phyloP scores from a whole-genome alignment of 2,888 invertebrate species.

The Thecocarcelia acutangulata region DNA sequence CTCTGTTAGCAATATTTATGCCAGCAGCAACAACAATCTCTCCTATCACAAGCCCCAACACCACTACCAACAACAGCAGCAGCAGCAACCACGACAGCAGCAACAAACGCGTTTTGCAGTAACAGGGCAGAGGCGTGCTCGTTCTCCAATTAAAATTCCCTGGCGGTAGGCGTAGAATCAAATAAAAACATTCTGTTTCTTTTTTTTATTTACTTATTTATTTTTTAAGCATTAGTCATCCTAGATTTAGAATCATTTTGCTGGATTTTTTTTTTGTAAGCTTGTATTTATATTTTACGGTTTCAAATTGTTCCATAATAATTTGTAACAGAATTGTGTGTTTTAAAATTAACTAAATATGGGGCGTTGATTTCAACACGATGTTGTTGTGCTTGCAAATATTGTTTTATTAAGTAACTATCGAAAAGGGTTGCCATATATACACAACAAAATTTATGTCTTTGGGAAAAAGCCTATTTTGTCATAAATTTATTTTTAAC shows the following conservation, averaged over 20 bases:
- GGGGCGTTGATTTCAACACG: conserved; percentile 22
- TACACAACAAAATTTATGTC: too few relatives aligned
- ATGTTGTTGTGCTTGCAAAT: not conserved
- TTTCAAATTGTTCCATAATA: too few relatives aligned
- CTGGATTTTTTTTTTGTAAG: too few relatives aligned
- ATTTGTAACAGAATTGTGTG: not conserved
- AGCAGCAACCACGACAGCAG: conserved; percentile 45
- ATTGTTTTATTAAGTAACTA: too few relatives aligned
- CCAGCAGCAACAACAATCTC: conserved; percentile 29
- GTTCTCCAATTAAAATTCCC: conserved; percentile 80
- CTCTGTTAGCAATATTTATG: conserved; percentile 52
- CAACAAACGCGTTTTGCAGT: conserved; percentile 59
- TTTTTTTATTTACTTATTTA: not conserved
- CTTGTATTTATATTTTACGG: too few relatives aligned
- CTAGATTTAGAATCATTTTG: too few relatives aligned
- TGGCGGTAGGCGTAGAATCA: conserved; percentile 76
- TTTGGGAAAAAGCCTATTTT: too few relatives aligned
- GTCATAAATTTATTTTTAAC: too few relatives aligned
- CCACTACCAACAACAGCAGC: conserved; percentile 19
- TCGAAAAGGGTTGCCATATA: too few relatives aligned
- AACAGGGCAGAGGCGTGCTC: conserved; percentile 76
- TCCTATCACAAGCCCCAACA: conserved; percentile 52
- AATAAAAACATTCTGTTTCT: not conserved
- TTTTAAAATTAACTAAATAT: conserved; percentile 22
- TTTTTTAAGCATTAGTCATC: too few relatives aligned